Base-by-base conservation (phyloP, 1,140 invertebrate species). In the Cydia amplana region DNA sequence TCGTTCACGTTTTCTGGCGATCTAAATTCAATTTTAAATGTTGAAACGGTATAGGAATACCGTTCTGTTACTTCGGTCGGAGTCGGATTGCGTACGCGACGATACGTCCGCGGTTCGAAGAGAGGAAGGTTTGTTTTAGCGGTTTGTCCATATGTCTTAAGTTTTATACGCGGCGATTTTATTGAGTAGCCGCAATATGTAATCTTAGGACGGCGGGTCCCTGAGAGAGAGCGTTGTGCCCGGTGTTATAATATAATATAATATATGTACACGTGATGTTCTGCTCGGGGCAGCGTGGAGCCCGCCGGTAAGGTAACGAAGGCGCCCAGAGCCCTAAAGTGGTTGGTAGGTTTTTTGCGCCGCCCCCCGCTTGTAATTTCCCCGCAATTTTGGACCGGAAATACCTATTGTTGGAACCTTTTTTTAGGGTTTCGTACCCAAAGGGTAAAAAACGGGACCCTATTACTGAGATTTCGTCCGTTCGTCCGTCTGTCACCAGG, bases 81-180 rank as follows among this genome's bases (percentile, higher is more conserved):
- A 67, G 16, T 75, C 18, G 74, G 10, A 64, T 28, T 43, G 14
- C 23, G 74, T 40, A 75, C 40, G 73, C 55, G 51, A 76, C 32
- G 76, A 75, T 75, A 81, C 80, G 79, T 80, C 82, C 77, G 81
- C 85, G 84, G 80, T 82, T 78, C 67, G 80, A 76, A 82, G 81
- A 76, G 81, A 84, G 86, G 83, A 86, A 80, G 79, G 80, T 85
- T 88, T 83, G 86, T 87, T 88, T 84, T 85, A 79, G 85, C 78
- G 85, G 85, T 89, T 87, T 84, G 85, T 90, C 84, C 84, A 84
- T 87, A 84, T 85, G 83, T 88, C 85, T 86, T 86, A 89, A 85
- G 87, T 88, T 89, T 89, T 89, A 87, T 84, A 89, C 82, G 88
- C 87, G 88, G 89, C 85, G 85, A 88, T 91, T 91, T 89, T 89